A percentile compares a stretch with the other conserved stretches of the same genome.
These are phyloP conservation scores for Mycalesis mineus DNA, from an alignment of 2,888 invertebrate species.

Conservation along the genomic window DNA sequence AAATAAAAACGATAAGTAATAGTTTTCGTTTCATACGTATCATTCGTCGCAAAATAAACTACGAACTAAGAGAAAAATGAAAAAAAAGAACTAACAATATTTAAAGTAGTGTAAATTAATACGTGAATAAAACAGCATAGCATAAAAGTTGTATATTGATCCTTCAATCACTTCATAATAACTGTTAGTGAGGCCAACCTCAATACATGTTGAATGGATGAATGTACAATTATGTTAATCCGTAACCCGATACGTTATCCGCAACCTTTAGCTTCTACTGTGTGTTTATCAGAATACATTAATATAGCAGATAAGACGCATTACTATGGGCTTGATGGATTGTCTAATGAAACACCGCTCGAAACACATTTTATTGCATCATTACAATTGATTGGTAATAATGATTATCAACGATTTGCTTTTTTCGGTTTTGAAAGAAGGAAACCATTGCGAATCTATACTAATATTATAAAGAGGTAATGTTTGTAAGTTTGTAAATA, in stretches of 20 bases:
- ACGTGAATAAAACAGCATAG: background rate
- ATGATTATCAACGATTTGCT: background rate
- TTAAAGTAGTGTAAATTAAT: too few species aligned
- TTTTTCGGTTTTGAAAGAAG: background rate
- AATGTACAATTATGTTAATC: conserved; percentile 37
- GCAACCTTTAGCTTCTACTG: conserved; percentile 52
- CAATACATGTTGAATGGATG: conserved; percentile 43
- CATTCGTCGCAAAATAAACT: too few species aligned
- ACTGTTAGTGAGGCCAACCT: conserved; percentile 26
- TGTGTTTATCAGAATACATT: conserved; percentile 51
- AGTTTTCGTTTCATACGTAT: too few species aligned
- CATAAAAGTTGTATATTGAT: conserved; percentile 31
- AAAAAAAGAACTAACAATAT: too few species aligned
- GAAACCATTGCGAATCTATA: background rate
- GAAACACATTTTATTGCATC: conserved; percentile 22
- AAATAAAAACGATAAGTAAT: too few species aligned
- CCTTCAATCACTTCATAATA: conserved; percentile 26
- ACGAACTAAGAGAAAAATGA: too few species aligned
- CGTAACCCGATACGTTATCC: conserved; percentile 41
- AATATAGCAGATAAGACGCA: conserved; percentile 46
- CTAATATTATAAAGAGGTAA: too few species aligned
- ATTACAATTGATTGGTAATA: background rate
- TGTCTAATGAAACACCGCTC: conserved; percentile 25
- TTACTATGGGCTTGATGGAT: conserved; percentile 31
- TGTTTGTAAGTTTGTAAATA: too few species aligned